Base-by-base conservation (phyloP, 53 echinoderm and acorn worm genomes). In the Astropecten irregularis region DNA sequence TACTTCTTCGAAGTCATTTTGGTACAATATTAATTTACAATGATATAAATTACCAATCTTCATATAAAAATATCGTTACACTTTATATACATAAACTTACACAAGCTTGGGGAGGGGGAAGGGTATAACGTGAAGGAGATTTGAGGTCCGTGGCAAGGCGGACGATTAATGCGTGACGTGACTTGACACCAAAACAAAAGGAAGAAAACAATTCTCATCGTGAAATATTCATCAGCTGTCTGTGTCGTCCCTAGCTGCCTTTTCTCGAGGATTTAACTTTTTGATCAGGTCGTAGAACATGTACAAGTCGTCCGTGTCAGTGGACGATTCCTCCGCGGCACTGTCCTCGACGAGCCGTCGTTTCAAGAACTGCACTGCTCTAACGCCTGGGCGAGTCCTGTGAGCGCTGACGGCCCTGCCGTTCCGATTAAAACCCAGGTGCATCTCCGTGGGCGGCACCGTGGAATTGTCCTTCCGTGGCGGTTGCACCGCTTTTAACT, bases 31-130 rank as follows among this genome's bases (percentile, higher is more conserved):
- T 91, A 91, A 91, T 87, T 91, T 87, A 88, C 84, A 91, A 84
- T 88, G 84, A 91, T 91, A 91, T 91, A 91, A 91, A 91, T 91
- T 91, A 91, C 91, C 87, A 87, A 87, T 91, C 88, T 91, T 91
- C 91, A 88, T 91, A 91, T 91, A 91, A 91, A 91, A 91, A 91
- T 91, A 91, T 87, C 76, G 91, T 91, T 91, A 88, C 84, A 81
- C 88, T 81, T 82, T 72, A 88, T 83, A 88, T 84, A 81, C 83
- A 84, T 84, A 83, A 87, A 84, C 84, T 91, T 87, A 81, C 87
- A 87, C 84, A 81, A 71, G 66, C 70, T 49, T 77, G 77, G 27
- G 33, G 49, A 34, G 16, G 63, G 49, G 63, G 82, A 70, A 47
- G 14, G 35, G 49, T n/a, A n/a, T n/a, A n/a, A n/a, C n/a, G n/a